Conservation (phyloP, 2,113 vertebrate species). For the Cyanoramphus novaezelandiae region DNA sequence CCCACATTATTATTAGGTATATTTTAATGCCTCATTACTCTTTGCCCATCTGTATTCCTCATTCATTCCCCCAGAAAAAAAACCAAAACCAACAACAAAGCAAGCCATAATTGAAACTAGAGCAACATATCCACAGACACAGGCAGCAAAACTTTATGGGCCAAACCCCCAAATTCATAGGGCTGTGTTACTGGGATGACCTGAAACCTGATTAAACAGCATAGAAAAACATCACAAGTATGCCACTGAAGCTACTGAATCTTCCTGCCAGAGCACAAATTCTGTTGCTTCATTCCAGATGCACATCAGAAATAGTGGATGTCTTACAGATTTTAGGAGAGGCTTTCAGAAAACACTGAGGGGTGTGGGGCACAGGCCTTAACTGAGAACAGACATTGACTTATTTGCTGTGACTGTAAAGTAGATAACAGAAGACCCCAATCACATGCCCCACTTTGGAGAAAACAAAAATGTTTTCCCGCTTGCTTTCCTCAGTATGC, state of each 20-base stretch:
- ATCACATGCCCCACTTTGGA: not conserved
- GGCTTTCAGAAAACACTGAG: not conserved
- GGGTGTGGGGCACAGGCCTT: too few species aligned
- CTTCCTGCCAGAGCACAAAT: not conserved
- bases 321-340: not conserved
- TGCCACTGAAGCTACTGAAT: not conserved
- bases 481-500: not conserved
- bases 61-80: not conserved
- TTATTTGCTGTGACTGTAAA: not conserved
- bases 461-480: not conserved
- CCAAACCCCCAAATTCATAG: not conserved
- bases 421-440: not conserved
- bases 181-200: not conserved
- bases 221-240: not conserved
- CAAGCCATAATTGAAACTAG: not conserved
- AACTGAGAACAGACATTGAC: not conserved
- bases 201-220: not conserved
- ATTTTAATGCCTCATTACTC: not conserved
- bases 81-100: not conserved
- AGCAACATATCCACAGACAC: not conserved
- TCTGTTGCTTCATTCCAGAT: not conserved
- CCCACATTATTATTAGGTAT: not conserved
- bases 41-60: not conserved
- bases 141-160: not conserved
- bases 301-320: not conserved